phyloP scores from a whole-genome alignment of 2,113 vertebrate species.

The Sardina pilchardus region DNA sequence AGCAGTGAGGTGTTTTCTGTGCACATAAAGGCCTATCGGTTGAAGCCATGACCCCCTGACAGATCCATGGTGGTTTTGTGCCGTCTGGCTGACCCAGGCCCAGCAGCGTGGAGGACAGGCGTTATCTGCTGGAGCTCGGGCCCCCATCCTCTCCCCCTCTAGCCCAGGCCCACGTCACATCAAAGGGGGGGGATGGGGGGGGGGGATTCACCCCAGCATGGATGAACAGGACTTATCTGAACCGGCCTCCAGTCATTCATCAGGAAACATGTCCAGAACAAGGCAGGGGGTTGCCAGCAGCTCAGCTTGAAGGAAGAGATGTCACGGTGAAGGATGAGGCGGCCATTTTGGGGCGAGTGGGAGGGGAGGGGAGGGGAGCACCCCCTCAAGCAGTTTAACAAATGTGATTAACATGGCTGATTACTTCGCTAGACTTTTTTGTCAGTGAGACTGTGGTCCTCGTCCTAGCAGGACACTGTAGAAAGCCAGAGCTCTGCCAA shows the following conservation, averaged over 20 bases:
- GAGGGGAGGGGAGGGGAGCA: conserved; percentile 7
- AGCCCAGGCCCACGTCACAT: conserved; percentile 27
- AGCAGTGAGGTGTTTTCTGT: conserved; percentile 37
- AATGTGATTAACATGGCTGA: conserved; percentile 28
- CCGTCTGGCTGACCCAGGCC: conserved; percentile 51
- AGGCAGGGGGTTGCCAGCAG: conserved; percentile 48
- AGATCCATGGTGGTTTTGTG: conserved; percentile 57
- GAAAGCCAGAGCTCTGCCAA: background rate
- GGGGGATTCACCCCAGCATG: conserved; percentile 43
- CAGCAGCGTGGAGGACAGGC: conserved; percentile 43
- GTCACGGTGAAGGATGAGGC: conserved; percentile 55
- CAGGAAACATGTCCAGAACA: conserved; percentile 50
- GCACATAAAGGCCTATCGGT: conserved; percentile 24
- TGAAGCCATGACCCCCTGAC: conserved; percentile 35
- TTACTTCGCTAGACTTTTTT: conserved; percentile 34
- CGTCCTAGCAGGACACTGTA: background rate
- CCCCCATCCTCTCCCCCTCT: conserved; percentile 11
- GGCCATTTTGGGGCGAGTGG: conserved; percentile 35
- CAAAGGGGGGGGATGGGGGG: conserved; percentile 47
- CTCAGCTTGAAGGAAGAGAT: conserved; percentile 35
- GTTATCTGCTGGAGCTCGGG: conserved; percentile 52
- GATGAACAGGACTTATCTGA: conserved; percentile 50
- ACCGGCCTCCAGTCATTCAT: conserved; percentile 38
- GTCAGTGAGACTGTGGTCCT: background rate
- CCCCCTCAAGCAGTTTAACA: conserved; percentile 29